Base-by-base conservation (phyloP, 2,113 vertebrate genomes). In the Tupaia chinensis region DNA sequence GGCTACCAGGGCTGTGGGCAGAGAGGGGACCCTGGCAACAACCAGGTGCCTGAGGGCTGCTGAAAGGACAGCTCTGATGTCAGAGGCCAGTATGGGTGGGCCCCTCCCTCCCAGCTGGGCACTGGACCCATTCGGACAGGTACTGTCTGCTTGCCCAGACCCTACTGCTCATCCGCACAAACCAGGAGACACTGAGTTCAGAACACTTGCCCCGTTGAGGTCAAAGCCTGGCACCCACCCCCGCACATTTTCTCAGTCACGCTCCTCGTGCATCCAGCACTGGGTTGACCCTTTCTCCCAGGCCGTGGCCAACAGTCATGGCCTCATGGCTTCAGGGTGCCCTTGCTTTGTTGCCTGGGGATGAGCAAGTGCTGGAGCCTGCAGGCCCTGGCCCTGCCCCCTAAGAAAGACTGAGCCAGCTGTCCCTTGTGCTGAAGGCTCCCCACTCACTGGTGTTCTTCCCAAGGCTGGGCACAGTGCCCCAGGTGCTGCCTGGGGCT, bases 231-330 rank as follows among this genome's bases (percentile, higher is more conserved):
- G 25, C 4, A 53, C 5, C 2, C 19, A 15, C 27, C 44, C 1
- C 0, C 0, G 14, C 3, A 4, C 61, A 9, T 7, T 19, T 65
- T 78, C 68, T 74, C 53, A 5, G 0, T 0, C 61, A 16, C 1
- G 4, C 69, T 54, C 20, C 54, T 2, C 3, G 9, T 16, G 22
- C 12, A 25, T 25, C 32, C 70, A 19, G 53, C 32, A 1, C 19
- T 1, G 4, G 58, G 32, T 22, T 2, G 32, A 29, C 5, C 44
- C 25, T 20, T 69, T 29, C 56, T 65, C 60, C 23, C 9, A 27
- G 27, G 73, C 32, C 44, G 14, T 32, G 19, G 11, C 7, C 6
- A 25, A 65, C 7, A 14, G 23, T 23, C 23, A 12, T 0, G 61
- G 78, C 9, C n/a, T 27, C 17, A 1, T 9, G 19, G 61, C 29